Evolutionary conservation across 2,113 vertebrate genomes (phyloP).

Genomic region (Actenoides lindsayi): DNA sequence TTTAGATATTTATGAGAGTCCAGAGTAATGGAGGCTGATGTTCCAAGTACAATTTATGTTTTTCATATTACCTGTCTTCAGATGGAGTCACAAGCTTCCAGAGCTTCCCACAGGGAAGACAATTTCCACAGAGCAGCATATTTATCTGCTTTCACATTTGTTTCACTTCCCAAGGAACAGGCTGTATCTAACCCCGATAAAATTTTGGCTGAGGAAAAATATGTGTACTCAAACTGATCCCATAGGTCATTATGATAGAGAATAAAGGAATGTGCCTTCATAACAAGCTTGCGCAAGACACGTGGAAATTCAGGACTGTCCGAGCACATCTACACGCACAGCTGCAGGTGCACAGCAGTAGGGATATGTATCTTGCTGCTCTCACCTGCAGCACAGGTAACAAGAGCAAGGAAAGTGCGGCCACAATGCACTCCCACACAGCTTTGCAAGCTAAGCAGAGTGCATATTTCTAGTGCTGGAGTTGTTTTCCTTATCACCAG

Average conservation of each 20-base stretch:
- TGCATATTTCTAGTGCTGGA: neutral
- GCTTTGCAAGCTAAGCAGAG: neutral
- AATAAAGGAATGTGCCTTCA: neutral
- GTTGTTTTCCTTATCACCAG: neutral
- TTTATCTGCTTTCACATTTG: neutral
- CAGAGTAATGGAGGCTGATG: neutral
- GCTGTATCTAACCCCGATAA: neutral
- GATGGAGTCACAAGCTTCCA: neutral
- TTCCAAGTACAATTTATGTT: neutral
- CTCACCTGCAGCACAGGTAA: neutral
- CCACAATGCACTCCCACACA: neutral
- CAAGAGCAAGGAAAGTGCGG: neutral
- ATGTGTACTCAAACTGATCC: neutral
- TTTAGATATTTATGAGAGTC: neutral
- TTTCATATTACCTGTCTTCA: neutral
- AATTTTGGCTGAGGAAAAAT: neutral
- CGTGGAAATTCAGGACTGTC: neutral
- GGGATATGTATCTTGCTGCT: neutral
- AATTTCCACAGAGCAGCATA: neutral
- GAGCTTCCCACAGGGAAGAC: neutral
- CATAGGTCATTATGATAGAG: neutral
- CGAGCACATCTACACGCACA: fast-evolving
- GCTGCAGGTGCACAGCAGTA: neutral
- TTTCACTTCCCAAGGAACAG: neutral
- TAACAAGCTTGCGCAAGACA: neutral